Conservation (phyloP, 2,113 vertebrate genomes). For the Proteles cristata region DNA sequence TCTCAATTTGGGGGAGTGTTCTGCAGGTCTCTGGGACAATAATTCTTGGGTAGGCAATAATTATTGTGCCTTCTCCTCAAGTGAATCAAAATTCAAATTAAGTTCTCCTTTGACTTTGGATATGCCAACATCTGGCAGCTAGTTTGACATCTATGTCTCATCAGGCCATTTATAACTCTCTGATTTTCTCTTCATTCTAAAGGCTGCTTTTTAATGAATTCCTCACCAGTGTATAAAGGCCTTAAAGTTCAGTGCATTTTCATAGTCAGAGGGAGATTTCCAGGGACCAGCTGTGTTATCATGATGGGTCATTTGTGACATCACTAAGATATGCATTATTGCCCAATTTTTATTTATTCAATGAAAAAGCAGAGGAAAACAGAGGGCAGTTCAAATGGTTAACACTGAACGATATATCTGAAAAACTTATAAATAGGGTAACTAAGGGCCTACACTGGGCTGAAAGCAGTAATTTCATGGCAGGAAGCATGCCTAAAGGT, state of each 20-base stretch:
- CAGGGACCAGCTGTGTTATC: neutral
- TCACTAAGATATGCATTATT: neutral
- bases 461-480: conserved; percentile 54
- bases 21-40: neutral
- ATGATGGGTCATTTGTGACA: neutral
- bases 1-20: neutral
- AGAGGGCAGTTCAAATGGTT: neutral
- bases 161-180: conserved; percentile 31
- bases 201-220: conserved; percentile 41
- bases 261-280: conserved; percentile 49
- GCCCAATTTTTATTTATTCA: neutral
- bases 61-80: conserved; percentile 28
- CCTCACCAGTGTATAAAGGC: neutral
- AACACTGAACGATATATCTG: conserved; percentile 61
- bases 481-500: conserved; percentile 27
- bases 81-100: conserved; percentile 52
- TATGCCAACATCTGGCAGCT: conserved; percentile 32
- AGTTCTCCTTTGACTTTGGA: conserved; percentile 42
- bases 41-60: neutral
- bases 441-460: neutral
- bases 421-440: conserved; percentile 55
- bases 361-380: neutral
- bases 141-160: conserved; percentile 36
- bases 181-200: conserved; percentile 48
- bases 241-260: conserved; percentile 44